phyloP scores from a whole-genome alignment of 2,888 invertebrate species.

The Pseudoips prasinana region DNA sequence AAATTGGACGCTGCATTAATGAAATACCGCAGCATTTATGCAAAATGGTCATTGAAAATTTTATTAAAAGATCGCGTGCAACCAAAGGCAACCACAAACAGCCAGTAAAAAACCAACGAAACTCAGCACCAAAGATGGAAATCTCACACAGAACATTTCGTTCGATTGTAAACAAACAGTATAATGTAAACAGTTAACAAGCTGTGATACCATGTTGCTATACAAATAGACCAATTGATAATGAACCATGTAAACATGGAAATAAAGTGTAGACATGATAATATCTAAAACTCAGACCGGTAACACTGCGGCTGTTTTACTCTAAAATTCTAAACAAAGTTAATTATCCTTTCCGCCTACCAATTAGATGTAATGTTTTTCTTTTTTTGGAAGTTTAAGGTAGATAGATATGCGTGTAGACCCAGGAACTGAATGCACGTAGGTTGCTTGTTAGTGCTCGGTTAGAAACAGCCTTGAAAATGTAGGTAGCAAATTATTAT shows the following conservation, averaged over 20 bases:
- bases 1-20: too few relatives aligned
- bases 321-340: slow-evolving; percentile 15
- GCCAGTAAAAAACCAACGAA: slow-evolving; percentile 18
- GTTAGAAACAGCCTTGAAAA: slow-evolving; percentile 4
- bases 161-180: slow-evolving; percentile 40
- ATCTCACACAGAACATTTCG: slow-evolving; percentile 29
- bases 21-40: too few relatives aligned
- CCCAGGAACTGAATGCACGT: slow-evolving; percentile 7
- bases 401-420: slow-evolving; percentile 15
- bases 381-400: slow-evolving; percentile 4
- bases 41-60: too few relatives aligned
- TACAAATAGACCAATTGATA: slow-evolving; percentile 50
- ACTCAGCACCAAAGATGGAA: slow-evolving; percentile 25
- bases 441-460: slow-evolving; percentile 6
- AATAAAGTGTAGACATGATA: slow-evolving; percentile 38
- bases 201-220: slow-evolving; percentile 38
- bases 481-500: too few relatives aligned
- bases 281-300: slow-evolving; percentile 10
- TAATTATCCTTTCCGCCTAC: slow-evolving; percentile 16
- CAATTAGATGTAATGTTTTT: slow-evolving; percentile 13
- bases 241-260: slow-evolving; percentile 44
- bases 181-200: slow-evolving; percentile 35
- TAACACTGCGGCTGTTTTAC: slow-evolving; percentile 7
- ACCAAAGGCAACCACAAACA: slow-evolving; percentile 15
- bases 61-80: too few relatives aligned